A percentile compares a stretch with the other conserved stretches of the same genome.
These are phyloP conservation scores for Eumerus sabulonum DNA, from an alignment of 2,888 invertebrate species.

Conservation along the genomic window DNA sequence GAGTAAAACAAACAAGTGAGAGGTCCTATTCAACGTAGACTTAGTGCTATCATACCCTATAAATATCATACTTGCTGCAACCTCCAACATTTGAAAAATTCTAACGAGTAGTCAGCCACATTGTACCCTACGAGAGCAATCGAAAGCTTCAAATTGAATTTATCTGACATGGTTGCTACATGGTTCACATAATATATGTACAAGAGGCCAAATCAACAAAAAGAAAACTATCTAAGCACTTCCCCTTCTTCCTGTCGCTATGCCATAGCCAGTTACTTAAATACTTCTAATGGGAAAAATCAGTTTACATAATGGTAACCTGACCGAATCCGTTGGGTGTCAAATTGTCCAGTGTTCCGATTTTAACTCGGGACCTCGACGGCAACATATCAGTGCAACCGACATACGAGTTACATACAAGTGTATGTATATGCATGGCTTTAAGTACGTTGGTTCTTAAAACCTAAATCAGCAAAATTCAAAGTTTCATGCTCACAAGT, in stretches of 20 bases:
- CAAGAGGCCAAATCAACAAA: constrained; percentile 7
- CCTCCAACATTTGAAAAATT: no score
- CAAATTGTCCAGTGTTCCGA: constrained; percentile 47
- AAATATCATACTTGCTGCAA: no score
- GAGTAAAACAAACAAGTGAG: not conserved
- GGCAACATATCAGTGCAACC: no score
- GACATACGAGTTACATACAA: no score
- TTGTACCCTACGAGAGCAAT: constrained; percentile 1
- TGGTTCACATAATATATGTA: constrained; percentile 21
- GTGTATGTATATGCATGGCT: not conserved
- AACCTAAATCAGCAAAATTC: constrained; percentile 47
- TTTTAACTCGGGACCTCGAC: constrained; percentile 4
- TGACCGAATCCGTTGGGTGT: constrained; percentile 44
- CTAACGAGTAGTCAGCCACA: not conserved
- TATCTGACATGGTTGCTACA: constrained; percentile 16
- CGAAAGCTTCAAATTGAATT: not conserved
- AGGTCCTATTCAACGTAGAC: not conserved
- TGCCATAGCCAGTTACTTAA: not conserved
- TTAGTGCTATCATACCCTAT: constrained; percentile 1
- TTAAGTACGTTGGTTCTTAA: constrained; percentile 23
- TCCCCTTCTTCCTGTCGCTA: constrained; percentile 30
- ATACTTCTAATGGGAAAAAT: constrained; percentile 47
- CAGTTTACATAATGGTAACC: constrained; percentile 63
- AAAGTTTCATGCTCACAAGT: constrained; percentile 8
- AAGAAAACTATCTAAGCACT: not conserved